phyloP scores from a whole-genome alignment of 2,797 vertebrate species.

The Tokudaia tokunoshimensis region DNA sequence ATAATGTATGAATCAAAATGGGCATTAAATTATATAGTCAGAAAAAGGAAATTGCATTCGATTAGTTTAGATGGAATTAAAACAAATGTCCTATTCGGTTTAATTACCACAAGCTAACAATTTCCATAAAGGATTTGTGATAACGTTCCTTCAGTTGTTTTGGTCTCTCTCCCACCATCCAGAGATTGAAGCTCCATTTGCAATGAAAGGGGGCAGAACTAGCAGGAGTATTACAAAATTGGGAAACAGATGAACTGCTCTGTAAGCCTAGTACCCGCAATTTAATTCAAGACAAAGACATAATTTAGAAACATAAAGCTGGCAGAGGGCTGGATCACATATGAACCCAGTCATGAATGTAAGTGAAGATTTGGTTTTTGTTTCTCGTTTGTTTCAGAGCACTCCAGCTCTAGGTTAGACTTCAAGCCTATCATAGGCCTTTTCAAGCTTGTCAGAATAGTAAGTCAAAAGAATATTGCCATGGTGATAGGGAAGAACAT shows the following conservation, averaged over 20 bases:
- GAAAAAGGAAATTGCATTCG: background rate
- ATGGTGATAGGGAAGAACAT: slow-evolving; percentile 76
- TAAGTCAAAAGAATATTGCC: slow-evolving; percentile 76
- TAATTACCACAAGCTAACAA: slow-evolving; percentile 62
- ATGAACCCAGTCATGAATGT: slow-evolving; percentile 73
- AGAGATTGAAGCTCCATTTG: slow-evolving; percentile 72
- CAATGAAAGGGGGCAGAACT: slow-evolving; percentile 71
- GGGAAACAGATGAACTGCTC: slow-evolving; percentile 68
- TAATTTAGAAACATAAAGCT: slow-evolving; percentile 58
- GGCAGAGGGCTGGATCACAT: background rate
- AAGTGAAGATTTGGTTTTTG: background rate
- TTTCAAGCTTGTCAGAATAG: slow-evolving; percentile 79
- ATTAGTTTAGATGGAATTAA: slow-evolving; percentile 58
- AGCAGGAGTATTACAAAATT: slow-evolving; percentile 55
- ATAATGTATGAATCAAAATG: background rate
- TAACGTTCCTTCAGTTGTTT: slow-evolving; percentile 65
- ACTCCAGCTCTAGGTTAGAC: slow-evolving; percentile 53
- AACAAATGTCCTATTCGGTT: slow-evolving; percentile 68
- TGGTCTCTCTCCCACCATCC: slow-evolving; percentile 59
- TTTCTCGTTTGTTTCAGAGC: slow-evolving; percentile 64
- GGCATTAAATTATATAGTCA: background rate
- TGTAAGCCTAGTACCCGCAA: slow-evolving; percentile 37
- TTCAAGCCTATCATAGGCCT: slow-evolving; percentile 68
- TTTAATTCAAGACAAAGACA: slow-evolving; percentile 76
- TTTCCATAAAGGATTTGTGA: slow-evolving; percentile 51